Conservation (phyloP, 2,113 vertebrate species). For the Polypterus senegalus region DNA sequence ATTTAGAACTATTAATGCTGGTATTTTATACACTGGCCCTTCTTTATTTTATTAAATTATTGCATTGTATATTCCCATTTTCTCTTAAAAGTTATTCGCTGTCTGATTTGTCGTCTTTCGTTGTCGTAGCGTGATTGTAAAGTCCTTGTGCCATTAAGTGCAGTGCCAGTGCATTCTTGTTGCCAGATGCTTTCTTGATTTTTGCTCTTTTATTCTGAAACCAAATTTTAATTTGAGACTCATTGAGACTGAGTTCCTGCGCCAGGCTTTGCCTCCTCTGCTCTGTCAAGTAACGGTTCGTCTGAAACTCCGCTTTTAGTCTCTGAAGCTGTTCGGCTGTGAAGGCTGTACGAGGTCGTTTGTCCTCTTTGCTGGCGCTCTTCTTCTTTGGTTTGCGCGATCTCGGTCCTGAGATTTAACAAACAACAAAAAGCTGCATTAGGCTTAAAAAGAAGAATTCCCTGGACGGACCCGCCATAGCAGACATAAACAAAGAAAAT, state of each 20-base stretch:
- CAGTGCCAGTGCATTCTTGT: slow-evolving; percentile 71
- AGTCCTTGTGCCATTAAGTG: slow-evolving; percentile 89
- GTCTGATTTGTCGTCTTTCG: slow-evolving; percentile 91
- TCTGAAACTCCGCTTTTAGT: slow-evolving; percentile 81
- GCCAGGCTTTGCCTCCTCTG: slow-evolving; percentile 79
- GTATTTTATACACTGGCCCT: slow-evolving; percentile 95
- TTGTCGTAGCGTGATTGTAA: slow-evolving; percentile 77
- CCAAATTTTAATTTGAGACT: slow-evolving; percentile 93
- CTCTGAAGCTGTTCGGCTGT: slow-evolving; percentile 83
- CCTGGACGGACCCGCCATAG: too few relatives aligned
- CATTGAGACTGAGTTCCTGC: slow-evolving; percentile 77
- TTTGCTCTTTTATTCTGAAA: slow-evolving; percentile 91
- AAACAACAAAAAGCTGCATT: slow-evolving; percentile 6
- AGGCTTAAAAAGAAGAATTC: neutral
- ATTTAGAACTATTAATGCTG: slow-evolving; percentile 78
- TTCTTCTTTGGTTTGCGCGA: slow-evolving; percentile 98
- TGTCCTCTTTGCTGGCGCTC: slow-evolving; percentile 78
- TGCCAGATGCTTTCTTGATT: slow-evolving; percentile 79
- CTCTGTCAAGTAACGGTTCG: slow-evolving; percentile 82
- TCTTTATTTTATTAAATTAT: slow-evolving; percentile 70
- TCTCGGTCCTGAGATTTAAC: slow-evolving; percentile 65
- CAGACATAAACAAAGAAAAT: too few relatives aligned
- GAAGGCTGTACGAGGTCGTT: slow-evolving; percentile 83
- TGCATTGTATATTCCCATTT: slow-evolving; percentile 65
- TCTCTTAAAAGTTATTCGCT: slow-evolving; percentile 65